Evolutionary conservation across 2,797 vertebrate genomes (phyloP).

Genomic region (Rallus crepitans): DNA sequence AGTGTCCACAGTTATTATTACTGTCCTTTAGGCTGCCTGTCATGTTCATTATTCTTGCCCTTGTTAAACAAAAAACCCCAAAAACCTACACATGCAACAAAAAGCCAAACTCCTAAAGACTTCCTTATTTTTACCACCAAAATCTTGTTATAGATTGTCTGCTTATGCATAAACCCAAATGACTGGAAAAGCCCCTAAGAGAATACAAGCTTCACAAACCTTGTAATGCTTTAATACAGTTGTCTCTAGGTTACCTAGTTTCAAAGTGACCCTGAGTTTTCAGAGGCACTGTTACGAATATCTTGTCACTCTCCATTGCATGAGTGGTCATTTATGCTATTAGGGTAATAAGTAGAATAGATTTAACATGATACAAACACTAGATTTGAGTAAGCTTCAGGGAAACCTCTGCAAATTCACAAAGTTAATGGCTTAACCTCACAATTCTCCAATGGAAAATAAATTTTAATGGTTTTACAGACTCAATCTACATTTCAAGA

Average conservation of each 20-base stretch:
- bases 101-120: neutral
- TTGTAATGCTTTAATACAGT: neutral
- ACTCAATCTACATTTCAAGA: constrained; percentile 47
- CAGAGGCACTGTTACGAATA: constrained; percentile 25
- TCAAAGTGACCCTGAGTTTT: constrained; percentile 70
- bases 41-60: neutral
- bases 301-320: constrained; percentile 58
- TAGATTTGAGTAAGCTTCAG: constrained; percentile 76
- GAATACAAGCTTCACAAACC: neutral
- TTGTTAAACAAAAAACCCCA: neutral
- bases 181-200: neutral
- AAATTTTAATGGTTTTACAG: constrained; percentile 70
- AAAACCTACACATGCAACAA: accelerated
- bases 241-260: constrained; percentile 32
- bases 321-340: constrained; percentile 72
- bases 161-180: neutral
- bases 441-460: constrained; percentile 74
- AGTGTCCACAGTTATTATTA: neutral
- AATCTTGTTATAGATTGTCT: neutral
- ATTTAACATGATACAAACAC: constrained; percentile 60
- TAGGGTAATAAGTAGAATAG: constrained; percentile 71
- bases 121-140: neutral
- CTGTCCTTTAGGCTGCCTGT: neutral
- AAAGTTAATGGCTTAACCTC: constrained; percentile 77
- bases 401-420: constrained; percentile 75